Base-by-base conservation (phyloP, 1,140 invertebrate species). In the Halesus radiatus region DNA sequence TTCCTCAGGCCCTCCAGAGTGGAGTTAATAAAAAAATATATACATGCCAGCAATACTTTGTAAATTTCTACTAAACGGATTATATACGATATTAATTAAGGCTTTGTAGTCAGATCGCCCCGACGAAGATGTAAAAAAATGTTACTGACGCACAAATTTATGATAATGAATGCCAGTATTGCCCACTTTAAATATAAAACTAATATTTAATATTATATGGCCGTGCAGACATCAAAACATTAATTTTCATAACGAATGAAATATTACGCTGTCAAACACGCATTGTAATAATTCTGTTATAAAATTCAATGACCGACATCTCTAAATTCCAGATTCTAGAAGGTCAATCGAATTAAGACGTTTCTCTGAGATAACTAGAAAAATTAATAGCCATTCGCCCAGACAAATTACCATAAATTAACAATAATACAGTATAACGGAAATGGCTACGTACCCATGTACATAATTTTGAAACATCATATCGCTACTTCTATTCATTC, bases 331-430 rank as follows among this genome's bases (percentile, higher is more conserved):
- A 32, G 32, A 32, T 45, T 45, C 37, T 45, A 26, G 68, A 53
- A 52, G 68, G 68, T 53, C 68, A 72, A 20, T 22, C 20, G 68
- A 72, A 66, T 66, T 37, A 66, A 72, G 68, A 20, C 68, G 45
- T 72, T 72, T 53, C 20, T 20, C 37, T 52, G 22, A 66, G 26
- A 23, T 72, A 52, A 22, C 45, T 23, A 52, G 3, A 20, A 50
- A 72, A 23, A 23, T 53, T 72, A 72, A 72, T 50, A 29, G 26
- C 4, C 20, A 72, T 72, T 72, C 45, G 18, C 50, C 2, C 53
- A 68, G 16, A 20, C 32, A n/a, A 72, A 72, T 72, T 72, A 52
- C 0, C 68, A 72, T 72, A 53, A 22, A 50, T 72, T 23, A 53
- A 26, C 53, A 53, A 72, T 72, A 53, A 72, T 53, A 15, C 8